phyloP scores from a whole-genome alignment of 2,113 vertebrate species.

The Marmota flaviventris region DNA sequence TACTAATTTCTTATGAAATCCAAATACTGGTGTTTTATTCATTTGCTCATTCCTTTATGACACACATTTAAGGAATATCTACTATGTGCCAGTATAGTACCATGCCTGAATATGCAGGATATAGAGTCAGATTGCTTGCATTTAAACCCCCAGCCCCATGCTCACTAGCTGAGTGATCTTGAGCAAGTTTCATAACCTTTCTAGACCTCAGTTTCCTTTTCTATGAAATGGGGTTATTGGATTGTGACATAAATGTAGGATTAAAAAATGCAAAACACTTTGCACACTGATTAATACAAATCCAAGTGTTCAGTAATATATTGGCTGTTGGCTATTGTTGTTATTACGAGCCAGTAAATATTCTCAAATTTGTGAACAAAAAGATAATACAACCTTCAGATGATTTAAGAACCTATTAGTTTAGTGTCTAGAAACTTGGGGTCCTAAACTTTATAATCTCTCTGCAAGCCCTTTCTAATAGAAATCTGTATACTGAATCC shows the following conservation, averaged over 20 bases:
- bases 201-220: conserved; percentile 31
- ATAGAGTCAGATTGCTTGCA: not conserved
- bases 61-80: not conserved
- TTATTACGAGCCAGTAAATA: conserved; percentile 56
- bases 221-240: not conserved
- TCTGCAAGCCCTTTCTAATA: not conserved
- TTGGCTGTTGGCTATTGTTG: not conserved
- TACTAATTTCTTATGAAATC: conserved; percentile 42
- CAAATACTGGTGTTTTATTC: conserved; percentile 3
- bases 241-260: not conserved
- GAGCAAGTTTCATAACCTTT: not conserved
- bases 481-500: not conserved
- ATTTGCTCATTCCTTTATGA: conserved; percentile 25
- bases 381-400: not conserved
- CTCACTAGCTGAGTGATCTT: not conserved
- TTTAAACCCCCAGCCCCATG: not conserved
- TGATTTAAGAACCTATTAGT: not conserved
- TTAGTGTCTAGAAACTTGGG: conserved; percentile 45
- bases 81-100: not conserved
- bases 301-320: not conserved
- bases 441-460: conserved; percentile 43
- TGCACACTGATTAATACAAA: not conserved
- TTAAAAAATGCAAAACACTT: conserved; percentile 18
- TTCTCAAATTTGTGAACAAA: conserved; percentile 8
- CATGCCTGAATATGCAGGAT: not conserved